Percentiles rank a stretch among this genome's conserved stretches.
phyloP scores from a whole-genome alignment of 2,888 invertebrate species.

The Pollenia angustigena region DNA sequence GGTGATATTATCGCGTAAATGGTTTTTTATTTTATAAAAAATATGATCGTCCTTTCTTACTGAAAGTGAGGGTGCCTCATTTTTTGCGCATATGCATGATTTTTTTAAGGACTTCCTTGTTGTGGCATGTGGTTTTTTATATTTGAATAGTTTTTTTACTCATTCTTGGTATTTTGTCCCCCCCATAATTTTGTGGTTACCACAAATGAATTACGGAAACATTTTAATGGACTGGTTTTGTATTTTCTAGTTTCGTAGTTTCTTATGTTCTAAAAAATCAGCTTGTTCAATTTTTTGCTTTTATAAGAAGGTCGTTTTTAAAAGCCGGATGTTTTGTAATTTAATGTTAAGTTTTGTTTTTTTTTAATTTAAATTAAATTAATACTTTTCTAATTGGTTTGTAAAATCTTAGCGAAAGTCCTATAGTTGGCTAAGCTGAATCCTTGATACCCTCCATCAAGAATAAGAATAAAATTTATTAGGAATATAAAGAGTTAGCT shows the following conservation, averaged over 20 bases:
- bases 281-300: constrained; percentile 54
- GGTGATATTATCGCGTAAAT: constrained; percentile 71
- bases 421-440: no score
- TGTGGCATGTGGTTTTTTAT: constrained; percentile 70
- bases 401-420: no score
- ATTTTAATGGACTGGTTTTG: constrained; percentile 62
- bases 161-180: constrained; percentile 55
- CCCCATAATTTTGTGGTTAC: constrained; percentile 63
- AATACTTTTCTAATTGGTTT: no score
- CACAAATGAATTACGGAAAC: constrained; percentile 58
- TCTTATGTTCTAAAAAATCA: constrained; percentile 43
- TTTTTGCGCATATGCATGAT: constrained; percentile 77
- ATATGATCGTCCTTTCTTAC: constrained; percentile 19
- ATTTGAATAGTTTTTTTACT: constrained; percentile 17
- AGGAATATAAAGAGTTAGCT: no score
- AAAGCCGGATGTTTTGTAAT: constrained; percentile 68
- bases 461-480: no score
- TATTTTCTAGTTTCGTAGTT: constrained; percentile 34
- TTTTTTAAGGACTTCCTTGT: constrained; percentile 73
- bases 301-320: constrained; percentile 22
- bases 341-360: constrained; percentile 34
- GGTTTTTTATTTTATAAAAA: constrained; percentile 56
- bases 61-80: constrained; percentile 75
- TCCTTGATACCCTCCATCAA: no score
- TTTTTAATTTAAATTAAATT: background rate